These are phyloP conservation scores for Drosophila lutescens DNA, from an alignment of 2,888 invertebrate species.

Conservation along the genomic window DNA sequence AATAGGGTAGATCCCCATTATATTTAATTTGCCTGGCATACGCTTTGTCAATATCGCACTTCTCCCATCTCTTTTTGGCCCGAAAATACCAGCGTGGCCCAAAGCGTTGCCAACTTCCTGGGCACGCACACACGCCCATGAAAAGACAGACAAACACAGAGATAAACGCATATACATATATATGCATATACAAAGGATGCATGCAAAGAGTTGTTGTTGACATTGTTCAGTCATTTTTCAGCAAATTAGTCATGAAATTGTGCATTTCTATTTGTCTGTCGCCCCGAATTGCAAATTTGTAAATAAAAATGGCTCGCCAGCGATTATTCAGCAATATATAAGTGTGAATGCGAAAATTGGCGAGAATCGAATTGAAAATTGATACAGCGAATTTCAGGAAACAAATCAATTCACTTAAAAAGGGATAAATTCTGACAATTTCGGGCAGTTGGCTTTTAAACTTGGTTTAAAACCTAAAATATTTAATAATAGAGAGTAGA, in stretches of 20 bases:
- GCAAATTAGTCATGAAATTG: constrained; percentile 72
- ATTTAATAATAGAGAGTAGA: neutral
- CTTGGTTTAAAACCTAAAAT: neutral
- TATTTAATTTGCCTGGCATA: constrained; percentile 74
- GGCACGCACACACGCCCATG: constrained; percentile 24
- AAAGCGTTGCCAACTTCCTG: constrained; percentile 74
- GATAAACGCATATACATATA: constrained; percentile 13
- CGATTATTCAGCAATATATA: constrained; percentile 13
- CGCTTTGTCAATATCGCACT: constrained; percentile 74
- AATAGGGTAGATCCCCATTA: constrained; percentile 56
- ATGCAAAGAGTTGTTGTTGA: constrained; percentile 58
- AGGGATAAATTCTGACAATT: neutral
- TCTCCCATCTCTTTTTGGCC: constrained; percentile 23
- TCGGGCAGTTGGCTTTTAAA: neutral
- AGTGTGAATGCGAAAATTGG: constrained; percentile 23
- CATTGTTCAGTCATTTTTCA: constrained; percentile 62
- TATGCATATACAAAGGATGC: constrained; percentile 59
- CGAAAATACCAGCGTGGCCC: constrained; percentile 66
- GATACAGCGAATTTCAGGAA: constrained; percentile 11
- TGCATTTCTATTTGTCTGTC: constrained; percentile 56
- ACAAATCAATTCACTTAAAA: constrained; percentile 51
- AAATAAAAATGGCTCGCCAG: constrained; percentile 34
- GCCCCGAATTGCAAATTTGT: constrained; percentile 45
- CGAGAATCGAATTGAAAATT: constrained; percentile 43
- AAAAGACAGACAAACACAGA: constrained; percentile 10